Conservation (phyloP, 2,113 vertebrate species). For the Ceratotherium simum region DNA sequence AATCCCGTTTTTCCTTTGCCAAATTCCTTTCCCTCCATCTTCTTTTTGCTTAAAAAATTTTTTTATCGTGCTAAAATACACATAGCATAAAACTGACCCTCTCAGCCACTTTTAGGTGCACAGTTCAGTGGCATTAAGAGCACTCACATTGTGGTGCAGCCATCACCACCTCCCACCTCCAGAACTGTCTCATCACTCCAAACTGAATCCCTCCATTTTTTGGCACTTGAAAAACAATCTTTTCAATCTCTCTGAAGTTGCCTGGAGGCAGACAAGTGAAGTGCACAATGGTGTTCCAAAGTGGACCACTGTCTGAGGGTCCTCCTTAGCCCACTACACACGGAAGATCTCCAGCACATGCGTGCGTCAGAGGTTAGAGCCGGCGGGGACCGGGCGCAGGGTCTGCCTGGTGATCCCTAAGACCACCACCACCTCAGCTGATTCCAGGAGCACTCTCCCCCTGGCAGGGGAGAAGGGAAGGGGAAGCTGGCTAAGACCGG, state of each 20-base stretch:
- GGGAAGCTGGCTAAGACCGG: fast-evolving
- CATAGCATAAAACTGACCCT: too few species aligned
- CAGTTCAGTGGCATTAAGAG: fast-evolving
- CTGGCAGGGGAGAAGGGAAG: background rate
- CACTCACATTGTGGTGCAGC: fast-evolving
- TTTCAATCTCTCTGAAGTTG: background rate
- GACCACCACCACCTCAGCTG: background rate
- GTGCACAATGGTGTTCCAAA: background rate
- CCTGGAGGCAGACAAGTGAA: background rate
- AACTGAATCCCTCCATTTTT: too few species aligned
- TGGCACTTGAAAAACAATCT: background rate
- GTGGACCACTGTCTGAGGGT: background rate
- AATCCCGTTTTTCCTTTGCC: background rate
- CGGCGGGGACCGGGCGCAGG: fast-evolving
- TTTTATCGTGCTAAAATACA: background rate
- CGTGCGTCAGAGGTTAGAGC: fast-evolving
- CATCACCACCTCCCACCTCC: fast-evolving
- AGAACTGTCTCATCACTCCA: background rate
- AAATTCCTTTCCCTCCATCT: background rate
- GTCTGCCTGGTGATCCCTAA: too few species aligned
- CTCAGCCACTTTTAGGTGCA: fast-evolving
- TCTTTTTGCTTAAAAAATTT: background rate
- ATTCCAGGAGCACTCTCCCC: background rate
- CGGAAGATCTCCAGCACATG: background rate
- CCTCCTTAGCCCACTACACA: fast-evolving